phyloP scores from a whole-genome alignment of 30 jellyfish, hydroid and myxozoan species.

The Phacellophora camtschatica region DNA sequence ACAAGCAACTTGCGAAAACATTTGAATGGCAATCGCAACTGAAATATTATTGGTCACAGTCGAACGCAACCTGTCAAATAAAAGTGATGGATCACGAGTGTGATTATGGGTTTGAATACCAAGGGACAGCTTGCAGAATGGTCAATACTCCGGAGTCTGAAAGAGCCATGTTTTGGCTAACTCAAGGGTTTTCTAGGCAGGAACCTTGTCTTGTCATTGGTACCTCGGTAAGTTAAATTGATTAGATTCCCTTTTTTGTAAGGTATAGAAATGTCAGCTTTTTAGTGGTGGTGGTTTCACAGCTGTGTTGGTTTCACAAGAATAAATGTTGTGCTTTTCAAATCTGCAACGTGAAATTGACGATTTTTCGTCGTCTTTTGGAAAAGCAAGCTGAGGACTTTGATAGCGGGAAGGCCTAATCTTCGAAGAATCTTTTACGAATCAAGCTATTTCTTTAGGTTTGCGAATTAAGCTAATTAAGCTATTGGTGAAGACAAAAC shows the following conservation, averaged over 20 bases:
- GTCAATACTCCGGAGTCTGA: slow-evolving; percentile 48
- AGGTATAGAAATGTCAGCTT: too few relatives aligned
- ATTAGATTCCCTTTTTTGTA: too few relatives aligned
- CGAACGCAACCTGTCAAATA: slow-evolving; percentile 43
- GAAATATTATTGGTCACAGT: slow-evolving; percentile 46
- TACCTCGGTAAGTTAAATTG: slow-evolving; percentile 30
- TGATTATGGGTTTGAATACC: slow-evolving; percentile 71
- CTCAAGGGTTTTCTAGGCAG: slow-evolving; percentile 12
- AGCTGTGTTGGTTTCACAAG: not conserved
- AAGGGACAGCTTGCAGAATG: slow-evolving; percentile 68
- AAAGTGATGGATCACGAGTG: slow-evolving; percentile 39
- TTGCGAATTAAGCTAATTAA: too few relatives aligned
- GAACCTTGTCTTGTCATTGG: slow-evolving; percentile 41
- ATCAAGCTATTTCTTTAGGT: too few relatives aligned
- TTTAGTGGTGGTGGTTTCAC: too few relatives aligned
- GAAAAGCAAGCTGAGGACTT: too few relatives aligned
- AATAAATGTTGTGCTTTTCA: too few relatives aligned
- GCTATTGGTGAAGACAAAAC: too few relatives aligned
- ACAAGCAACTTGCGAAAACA: not conserved
- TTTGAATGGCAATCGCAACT: slow-evolving; percentile 66
- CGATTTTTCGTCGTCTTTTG: too few relatives aligned
- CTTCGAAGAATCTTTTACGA: too few relatives aligned
- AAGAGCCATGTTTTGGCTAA: slow-evolving; percentile 51
- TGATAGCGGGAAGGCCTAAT: too few relatives aligned
- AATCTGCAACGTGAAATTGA: too few relatives aligned